These are phyloP conservation scores for Cettia cetti DNA, from an alignment of 2,113 vertebrate species.

Conservation along the genomic window DNA sequence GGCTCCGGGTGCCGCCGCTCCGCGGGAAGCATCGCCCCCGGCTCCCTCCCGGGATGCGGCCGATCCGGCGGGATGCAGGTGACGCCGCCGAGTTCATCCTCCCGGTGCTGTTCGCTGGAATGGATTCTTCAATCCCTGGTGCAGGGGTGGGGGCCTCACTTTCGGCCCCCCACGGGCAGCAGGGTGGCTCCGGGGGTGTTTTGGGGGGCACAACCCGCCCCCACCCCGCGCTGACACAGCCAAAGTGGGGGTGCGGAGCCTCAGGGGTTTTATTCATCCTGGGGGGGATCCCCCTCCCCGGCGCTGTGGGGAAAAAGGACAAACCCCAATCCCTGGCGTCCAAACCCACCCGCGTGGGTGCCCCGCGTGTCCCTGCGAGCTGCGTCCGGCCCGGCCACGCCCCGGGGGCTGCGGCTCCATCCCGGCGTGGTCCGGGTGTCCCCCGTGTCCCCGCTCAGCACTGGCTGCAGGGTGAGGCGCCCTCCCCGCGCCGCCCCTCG, in stretches of 20 bases:
- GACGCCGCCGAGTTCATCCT: neutral
- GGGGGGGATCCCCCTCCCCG: too few relatives aligned
- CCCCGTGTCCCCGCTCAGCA: neutral
- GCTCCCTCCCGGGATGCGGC: neutral
- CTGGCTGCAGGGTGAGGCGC: neutral
- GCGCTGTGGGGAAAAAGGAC: neutral
- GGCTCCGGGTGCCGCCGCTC: neutral
- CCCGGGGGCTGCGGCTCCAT: neutral
- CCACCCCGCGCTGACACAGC: neutral
- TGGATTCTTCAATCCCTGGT: accelerated
- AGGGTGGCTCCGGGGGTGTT: neutral
- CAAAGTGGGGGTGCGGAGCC: neutral
- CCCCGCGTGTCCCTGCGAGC: neutral
- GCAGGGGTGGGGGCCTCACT: neutral
- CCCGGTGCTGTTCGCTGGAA: neutral
- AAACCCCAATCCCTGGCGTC: neutral
- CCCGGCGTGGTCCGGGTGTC: accelerated
- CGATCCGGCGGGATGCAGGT: neutral
- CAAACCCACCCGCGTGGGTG: neutral
- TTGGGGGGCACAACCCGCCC: neutral
- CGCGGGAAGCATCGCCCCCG: neutral
- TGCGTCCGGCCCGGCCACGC: neutral
- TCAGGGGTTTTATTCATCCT: neutral
- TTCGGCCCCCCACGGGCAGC: accelerated
- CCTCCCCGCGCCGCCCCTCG: neutral